A percentile compares a stretch with the other conserved stretches of the same genome.
Conservation (phyloP, 2,888 invertebrate genomes). For the Mimachlamys varia region DNA sequence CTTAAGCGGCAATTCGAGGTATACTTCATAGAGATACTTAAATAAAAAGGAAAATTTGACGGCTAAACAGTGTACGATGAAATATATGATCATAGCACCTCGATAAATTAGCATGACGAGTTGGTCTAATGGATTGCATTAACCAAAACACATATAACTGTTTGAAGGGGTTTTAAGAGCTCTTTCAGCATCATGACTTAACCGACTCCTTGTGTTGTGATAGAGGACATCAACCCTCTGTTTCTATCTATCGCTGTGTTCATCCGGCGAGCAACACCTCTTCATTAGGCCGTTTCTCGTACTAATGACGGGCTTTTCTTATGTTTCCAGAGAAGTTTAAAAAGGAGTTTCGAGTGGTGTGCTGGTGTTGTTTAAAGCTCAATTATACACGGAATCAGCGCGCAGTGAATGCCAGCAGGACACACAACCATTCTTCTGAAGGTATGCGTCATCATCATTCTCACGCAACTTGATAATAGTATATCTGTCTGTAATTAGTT, state of each 20-base stretch:
- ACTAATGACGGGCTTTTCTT: neutral
- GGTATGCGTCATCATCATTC: neutral
- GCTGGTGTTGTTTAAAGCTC: neutral
- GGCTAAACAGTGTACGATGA: neutral
- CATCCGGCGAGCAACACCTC: neutral
- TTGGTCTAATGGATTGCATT: neutral
- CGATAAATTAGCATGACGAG: neutral
- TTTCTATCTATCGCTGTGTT: neutral
- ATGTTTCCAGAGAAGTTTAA: slow-evolving; percentile 38
- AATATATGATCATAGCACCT: neutral
- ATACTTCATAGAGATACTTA: slow-evolving; percentile 7
- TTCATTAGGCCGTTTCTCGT: neutral
- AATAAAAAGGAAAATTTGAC: neutral
- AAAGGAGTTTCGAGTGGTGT: slow-evolving; percentile 39
- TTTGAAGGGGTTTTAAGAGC: slow-evolving; percentile 2
- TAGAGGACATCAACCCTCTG: neutral
- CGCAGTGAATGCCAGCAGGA: neutral
- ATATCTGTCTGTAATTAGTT: too few species aligned
- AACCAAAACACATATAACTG: neutral
- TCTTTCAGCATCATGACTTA: neutral
- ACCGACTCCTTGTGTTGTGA: neutral
- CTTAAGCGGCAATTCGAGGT: neutral
- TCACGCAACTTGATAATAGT: too few species aligned
- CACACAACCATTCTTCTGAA: neutral
- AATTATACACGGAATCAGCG: neutral